Conservation (phyloP, 2,888 invertebrate genomes). For the Rotaria magnacalcarata region DNA sequence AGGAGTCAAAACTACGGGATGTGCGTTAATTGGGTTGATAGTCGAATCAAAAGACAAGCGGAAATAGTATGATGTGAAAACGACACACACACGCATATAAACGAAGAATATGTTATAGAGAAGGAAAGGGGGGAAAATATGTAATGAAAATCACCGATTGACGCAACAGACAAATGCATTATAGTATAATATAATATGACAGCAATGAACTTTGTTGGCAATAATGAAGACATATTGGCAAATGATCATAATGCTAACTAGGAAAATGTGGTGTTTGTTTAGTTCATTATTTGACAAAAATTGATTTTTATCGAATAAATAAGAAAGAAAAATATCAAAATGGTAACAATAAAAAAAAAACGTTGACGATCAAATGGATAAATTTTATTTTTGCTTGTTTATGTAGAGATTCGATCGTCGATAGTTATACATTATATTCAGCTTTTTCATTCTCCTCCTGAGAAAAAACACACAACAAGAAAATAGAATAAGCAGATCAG, state of each 20-base stretch:
- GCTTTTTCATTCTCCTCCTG: slow-evolving; percentile 17
- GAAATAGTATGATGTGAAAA: slow-evolving; percentile 21
- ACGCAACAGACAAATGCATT: neutral
- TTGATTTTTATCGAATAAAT: neutral
- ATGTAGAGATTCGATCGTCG: neutral
- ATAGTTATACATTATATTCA: neutral
- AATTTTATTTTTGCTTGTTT: neutral
- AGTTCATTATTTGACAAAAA: neutral
- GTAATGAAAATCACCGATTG: slow-evolving; percentile 12
- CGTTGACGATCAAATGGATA: neutral
- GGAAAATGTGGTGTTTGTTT: neutral
- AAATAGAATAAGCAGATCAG: neutral
- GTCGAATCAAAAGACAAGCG: neutral
- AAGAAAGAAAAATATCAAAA: neutral
- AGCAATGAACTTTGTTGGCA: neutral
- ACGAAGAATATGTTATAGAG: neutral
- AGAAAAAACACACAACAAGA: neutral
- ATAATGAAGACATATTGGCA: neutral
- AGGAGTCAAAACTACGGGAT: neutral
- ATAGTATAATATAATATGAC: neutral
- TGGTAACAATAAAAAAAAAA: neutral
- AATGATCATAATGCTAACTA: neutral
- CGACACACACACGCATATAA: neutral
- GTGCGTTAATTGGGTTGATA: neutral
- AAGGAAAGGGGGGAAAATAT: neutral